Evolutionary conservation across 2,797 vertebrate genomes (phyloP), one percentile per base, ranked within the genome.

Genomic region (Xenentodon cancila): DNA sequence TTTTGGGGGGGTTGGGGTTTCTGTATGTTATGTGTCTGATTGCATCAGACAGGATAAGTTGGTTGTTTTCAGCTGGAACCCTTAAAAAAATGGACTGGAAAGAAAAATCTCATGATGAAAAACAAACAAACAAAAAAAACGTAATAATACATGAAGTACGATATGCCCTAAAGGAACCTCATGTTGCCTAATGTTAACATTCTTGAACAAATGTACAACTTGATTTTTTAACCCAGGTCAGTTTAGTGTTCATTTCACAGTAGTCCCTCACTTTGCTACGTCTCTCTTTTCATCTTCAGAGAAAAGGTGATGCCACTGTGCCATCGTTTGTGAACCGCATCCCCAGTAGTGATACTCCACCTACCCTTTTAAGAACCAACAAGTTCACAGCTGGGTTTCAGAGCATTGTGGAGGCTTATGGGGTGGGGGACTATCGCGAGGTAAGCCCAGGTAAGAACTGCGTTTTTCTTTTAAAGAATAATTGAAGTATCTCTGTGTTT

Each of bases 301-400:
- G 96, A 82, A 96, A 96, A 91, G 96, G 97, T 0, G 94, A 96
- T 0, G 95, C 96, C 42, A 92, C 96, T 0, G 84, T 99, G 9
- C 95, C 97, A 1, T 99, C 96, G 0, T 99, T 99, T 64, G 94
- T 99, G 79, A 99, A 99, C 75, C 95, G 94, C 2, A 98, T 99
- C 78, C 96, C 96, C 0, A 97, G 95, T 7, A 93, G 89, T 1
- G 96, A 98, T 65, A 95, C 96, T 0, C 98, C 97, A 0, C 98
- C 97, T 0, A 99, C 97, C 0, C 88, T 98, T 9, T 86, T 97
- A 45, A 95, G 96, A 61, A 96, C 95, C 88, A 99, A 99, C 91
- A 98, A 95, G 77, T 98, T 99, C 91, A 99, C 98, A 0, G 92
- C 92, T 9, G 97, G 96, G 4, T 99, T 99, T 76, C 98, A 99